Base-by-base conservation (phyloP, 2,888 invertebrate species). In the Heliconius ismenius region DNA sequence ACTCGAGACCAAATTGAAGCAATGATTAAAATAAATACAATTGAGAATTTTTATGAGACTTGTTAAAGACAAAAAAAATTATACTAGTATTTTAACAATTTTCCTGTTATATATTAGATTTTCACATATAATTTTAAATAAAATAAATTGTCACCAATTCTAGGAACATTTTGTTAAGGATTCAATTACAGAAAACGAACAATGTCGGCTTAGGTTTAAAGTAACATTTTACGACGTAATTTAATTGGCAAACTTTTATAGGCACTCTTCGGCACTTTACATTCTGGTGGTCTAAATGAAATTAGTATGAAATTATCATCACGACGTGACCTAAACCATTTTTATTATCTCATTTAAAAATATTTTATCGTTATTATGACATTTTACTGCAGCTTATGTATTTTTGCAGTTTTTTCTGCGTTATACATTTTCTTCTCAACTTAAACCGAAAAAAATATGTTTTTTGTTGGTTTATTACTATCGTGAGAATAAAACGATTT, bases 201-300 rank as follows among this genome's bases (percentile, higher is more conserved):
- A 89, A 88, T 86, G 81, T 79, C 84, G 86, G 88, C 87, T 87
- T 88, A 90, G 90, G 92, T 91, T 91, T 92, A 92, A 92, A 92
- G 88, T 87, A 83, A 86, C 85, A 83, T 85, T 92, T 92, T 90
- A 92, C 86, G 86, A 85, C 86, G 88, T 84, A 84, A 83, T 86
- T 92, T 89, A 88, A 90, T 87, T 84, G 85, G 84, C 80, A 69
- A 81, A 82, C 78, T 84, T 91, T 92, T 90, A 92, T 89, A 84
- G 88, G 85, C 86, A 78, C 81, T 84, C 80, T 54, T 80, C 83
- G 84, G 85, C 84, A 85, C 81, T 83, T 86, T 85, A 84, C 87
- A 83, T 77, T 80, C 79, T 78, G 79, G 86, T 87, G 86, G 87
- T 88, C 90, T 91, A 90, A 91, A 91, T 91, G 89, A 90, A 90